phyloP scores from a whole-genome alignment of 2,797 vertebrate species.

The Garrulus glandarius region DNA sequence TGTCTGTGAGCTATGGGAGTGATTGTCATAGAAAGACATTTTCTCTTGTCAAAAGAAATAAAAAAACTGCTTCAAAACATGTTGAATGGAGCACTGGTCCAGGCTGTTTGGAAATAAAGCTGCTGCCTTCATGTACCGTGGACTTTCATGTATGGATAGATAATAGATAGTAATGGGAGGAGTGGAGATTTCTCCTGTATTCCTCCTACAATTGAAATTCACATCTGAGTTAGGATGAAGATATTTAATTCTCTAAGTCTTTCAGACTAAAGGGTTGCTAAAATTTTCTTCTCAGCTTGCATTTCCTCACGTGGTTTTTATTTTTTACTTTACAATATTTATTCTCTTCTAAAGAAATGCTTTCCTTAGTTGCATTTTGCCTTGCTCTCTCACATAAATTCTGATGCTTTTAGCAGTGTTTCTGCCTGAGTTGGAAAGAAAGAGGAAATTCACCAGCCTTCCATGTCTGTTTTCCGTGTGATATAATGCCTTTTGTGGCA shows the following conservation, averaged over 20 bases:
- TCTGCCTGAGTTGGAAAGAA: neutral
- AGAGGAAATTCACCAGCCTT: neutral
- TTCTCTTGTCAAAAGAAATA: neutral
- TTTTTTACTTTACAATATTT: neutral
- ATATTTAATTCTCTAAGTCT: neutral
- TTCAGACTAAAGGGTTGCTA: neutral
- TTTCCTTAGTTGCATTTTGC: neutral
- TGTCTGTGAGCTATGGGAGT: neutral
- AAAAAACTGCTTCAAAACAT: neutral
- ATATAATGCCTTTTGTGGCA: conserved; percentile 17
- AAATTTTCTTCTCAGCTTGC: neutral
- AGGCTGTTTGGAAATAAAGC: neutral
- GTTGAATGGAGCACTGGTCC: neutral
- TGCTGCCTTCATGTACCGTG: neutral
- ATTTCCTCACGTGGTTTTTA: neutral
- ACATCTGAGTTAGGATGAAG: neutral
- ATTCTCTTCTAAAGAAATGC: neutral
- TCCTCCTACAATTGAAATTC: neutral
- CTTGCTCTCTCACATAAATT: neutral
- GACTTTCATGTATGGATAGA: neutral
- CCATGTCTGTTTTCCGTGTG: neutral
- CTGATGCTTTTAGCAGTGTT: neutral
- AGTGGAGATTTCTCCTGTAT: neutral
- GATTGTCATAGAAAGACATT: neutral
- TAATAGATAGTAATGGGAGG: neutral